Percentiles rank a stretch among this genome's conserved stretches.
phyloP scores from a whole-genome alignment of 2,797 vertebrate genomes.

The Sorex maritimensis region DNA sequence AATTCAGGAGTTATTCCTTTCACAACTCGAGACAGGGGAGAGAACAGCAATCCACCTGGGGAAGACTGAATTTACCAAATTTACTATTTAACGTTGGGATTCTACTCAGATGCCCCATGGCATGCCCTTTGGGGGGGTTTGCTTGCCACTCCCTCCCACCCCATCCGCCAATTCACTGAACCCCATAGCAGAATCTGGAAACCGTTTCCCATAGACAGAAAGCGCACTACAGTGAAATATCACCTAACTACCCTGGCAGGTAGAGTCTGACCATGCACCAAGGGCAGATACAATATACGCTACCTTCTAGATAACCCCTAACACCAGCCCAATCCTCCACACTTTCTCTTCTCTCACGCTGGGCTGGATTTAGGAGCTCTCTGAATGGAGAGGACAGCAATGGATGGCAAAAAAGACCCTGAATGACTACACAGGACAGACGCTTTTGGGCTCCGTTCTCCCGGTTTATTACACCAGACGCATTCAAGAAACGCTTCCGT shows the following conservation, averaged over 20 bases:
- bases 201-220: not conserved
- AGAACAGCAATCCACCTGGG: not conserved
- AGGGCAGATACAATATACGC: not conserved
- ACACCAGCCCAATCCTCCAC: not conserved
- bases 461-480: not conserved
- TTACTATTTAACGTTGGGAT: not conserved
- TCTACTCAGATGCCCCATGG: not conserved
- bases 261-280: not conserved
- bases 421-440: not conserved
- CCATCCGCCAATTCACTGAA: not conserved
- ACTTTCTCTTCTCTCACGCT: not conserved
- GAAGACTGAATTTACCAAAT: constrained; percentile 32
- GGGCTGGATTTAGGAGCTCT: not conserved
- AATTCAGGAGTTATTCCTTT: not conserved
- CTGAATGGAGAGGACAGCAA: not conserved
- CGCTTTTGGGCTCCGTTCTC: not conserved
- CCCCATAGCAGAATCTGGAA: no score
- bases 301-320: not conserved
- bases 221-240: not conserved
- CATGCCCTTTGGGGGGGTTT: not conserved
- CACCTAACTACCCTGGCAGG: not conserved
- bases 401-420: not conserved
- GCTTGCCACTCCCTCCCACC: not conserved
- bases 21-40: not conserved
- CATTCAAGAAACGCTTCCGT: constrained; percentile 7